phyloP scores from a whole-genome alignment of 2,888 invertebrate genomes.

The Tipula vernalis region DNA sequence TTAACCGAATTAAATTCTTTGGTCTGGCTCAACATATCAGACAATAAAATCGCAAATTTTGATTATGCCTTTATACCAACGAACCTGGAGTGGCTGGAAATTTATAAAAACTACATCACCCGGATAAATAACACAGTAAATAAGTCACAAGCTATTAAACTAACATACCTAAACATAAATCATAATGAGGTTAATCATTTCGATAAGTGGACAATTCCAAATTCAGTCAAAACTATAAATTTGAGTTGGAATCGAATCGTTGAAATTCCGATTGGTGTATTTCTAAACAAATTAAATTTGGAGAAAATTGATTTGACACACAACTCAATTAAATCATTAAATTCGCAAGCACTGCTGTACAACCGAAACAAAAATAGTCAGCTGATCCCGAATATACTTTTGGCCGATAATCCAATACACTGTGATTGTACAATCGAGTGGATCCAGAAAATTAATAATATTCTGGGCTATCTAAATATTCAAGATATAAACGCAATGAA shows the following conservation, averaged over 20 bases:
- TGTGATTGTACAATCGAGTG: constrained; percentile 84
- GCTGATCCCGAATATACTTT: constrained; percentile 54
- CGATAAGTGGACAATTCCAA: constrained; percentile 55
- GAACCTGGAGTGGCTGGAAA: constrained; percentile 65
- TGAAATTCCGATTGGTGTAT: constrained; percentile 56
- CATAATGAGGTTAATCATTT: constrained; percentile 56
- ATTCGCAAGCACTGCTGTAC: not conserved
- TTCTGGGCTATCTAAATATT: constrained; percentile 63
- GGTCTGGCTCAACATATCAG: constrained; percentile 68
- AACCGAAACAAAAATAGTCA: not conserved
- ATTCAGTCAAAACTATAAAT: constrained; percentile 56
- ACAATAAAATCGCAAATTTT: constrained; percentile 65
- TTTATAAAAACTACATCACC: constrained; percentile 66
- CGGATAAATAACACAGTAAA: constrained; percentile 35
- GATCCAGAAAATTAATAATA: constrained; percentile 65
- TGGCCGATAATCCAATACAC: constrained; percentile 69
- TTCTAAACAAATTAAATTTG: constrained; percentile 52
- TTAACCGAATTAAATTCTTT: constrained; percentile 60
- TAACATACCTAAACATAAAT: constrained; percentile 6
- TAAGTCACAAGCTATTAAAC: not conserved
- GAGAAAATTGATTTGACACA: constrained; percentile 64
- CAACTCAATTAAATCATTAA: constrained; percentile 55
- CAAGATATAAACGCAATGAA: constrained; percentile 66
- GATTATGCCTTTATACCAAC: constrained; percentile 67
- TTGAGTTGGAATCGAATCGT: constrained; percentile 63